Evolutionary conservation across 1,140 invertebrate species (phyloP).

Genomic region (Plutomurus gul): DNA sequence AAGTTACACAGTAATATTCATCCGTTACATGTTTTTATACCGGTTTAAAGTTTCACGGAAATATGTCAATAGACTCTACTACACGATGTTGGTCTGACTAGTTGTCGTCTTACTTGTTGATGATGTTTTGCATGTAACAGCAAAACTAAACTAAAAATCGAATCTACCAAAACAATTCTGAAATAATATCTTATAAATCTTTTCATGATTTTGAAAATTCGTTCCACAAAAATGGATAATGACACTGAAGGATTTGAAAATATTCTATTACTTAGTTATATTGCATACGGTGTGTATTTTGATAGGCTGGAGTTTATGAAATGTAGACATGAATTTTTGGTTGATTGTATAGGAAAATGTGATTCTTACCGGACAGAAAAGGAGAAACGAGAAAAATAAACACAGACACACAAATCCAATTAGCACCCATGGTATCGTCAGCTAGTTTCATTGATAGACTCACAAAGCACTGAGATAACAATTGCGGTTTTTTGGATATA

Average conservation of each 20-base stretch:
- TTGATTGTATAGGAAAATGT: not conserved
- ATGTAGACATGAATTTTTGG: not conserved
- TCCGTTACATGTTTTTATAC: conserved; percentile 11
- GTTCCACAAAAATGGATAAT: too few species aligned
- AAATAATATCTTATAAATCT: too few species aligned
- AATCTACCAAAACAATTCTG: too few species aligned
- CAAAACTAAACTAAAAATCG: too few species aligned
- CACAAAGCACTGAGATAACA: conserved; percentile 22
- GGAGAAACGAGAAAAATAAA: conserved; percentile 12
- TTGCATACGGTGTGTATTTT: too few species aligned
- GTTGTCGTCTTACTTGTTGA: too few species aligned
- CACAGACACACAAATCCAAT: conserved; percentile 26
- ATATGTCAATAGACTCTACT: not conserved
- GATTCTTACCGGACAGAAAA: conserved; percentile 19
- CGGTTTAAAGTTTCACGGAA: not conserved
- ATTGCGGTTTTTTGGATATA: conserved; percentile 29
- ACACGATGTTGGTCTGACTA: too few species aligned
- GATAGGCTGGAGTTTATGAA: too few species aligned
- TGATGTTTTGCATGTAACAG: too few species aligned
- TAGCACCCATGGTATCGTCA: conserved; percentile 25
- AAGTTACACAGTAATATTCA: not conserved
- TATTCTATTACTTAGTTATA: too few species aligned
- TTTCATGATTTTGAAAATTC: too few species aligned
- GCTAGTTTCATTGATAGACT: conserved; percentile 19
- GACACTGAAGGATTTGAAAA: too few species aligned